phyloP scores from a whole-genome alignment of 2,113 vertebrate genomes.

The Rhinoptilus africanus region DNA sequence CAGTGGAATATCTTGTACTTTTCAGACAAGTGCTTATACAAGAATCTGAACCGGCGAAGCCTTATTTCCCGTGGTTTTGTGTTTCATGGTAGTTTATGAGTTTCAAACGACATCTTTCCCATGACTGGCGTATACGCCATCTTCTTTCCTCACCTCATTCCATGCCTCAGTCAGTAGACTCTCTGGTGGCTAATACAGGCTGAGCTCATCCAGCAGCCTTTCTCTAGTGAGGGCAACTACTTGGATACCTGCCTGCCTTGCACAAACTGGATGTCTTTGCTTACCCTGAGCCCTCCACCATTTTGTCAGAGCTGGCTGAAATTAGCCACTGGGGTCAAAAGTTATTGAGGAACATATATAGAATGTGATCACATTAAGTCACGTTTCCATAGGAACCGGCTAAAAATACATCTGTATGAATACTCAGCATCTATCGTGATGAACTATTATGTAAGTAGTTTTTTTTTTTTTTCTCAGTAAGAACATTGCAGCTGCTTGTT shows the following conservation, averaged over 20 bases:
- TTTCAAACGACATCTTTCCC: not conserved
- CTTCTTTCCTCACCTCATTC: not conserved
- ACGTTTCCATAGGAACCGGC: not conserved
- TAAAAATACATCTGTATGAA: constrained; percentile 29
- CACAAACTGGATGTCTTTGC: not conserved
- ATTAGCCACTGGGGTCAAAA: not conserved
- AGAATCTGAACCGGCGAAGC: not conserved
- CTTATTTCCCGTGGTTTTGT: not conserved
- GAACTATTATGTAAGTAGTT: not conserved
- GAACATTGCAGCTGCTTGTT: constrained; percentile 19
- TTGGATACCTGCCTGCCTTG: not conserved
- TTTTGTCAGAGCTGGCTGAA: not conserved
- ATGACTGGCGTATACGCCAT: accelerated
- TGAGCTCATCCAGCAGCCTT: not conserved
- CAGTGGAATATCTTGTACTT: not conserved
- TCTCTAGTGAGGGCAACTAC: not conserved
- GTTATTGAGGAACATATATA: not conserved
- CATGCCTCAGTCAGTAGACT: not conserved
- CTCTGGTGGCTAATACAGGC: not conserved
- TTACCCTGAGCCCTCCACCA: not conserved
- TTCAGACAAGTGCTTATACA: not conserved
- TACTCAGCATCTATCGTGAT: not conserved
- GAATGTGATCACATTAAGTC: not conserved
- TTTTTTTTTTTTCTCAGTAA: not conserved
- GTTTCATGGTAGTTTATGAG: not conserved